Percentiles rank a stretch among this genome's conserved stretches.
These are phyloP conservation scores for Calameuta pallipes DNA, from an alignment of 2,888 invertebrate species.

Conservation along the genomic window DNA sequence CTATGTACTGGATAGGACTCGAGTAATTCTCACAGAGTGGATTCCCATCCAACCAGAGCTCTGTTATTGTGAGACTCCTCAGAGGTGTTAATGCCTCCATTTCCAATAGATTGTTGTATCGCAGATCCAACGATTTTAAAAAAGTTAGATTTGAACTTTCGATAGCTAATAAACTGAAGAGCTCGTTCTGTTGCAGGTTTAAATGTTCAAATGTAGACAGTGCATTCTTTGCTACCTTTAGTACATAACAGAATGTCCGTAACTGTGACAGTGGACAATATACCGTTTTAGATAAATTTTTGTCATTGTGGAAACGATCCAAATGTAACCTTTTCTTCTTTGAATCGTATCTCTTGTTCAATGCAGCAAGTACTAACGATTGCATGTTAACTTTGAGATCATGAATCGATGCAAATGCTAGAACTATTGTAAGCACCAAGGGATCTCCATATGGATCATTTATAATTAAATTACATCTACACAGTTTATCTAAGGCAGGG, in stretches of 20 bases:
- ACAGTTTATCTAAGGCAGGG: slow-evolving; percentile 67
- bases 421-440: slow-evolving; percentile 59
- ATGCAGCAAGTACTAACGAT: slow-evolving; percentile 60
- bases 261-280: slow-evolving; percentile 67
- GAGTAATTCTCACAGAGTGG: slow-evolving; percentile 76
- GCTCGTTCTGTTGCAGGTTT: slow-evolving; percentile 50
- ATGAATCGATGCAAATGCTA: slow-evolving; percentile 65
- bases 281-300: slow-evolving; percentile 57
- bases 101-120: slow-evolving; percentile 55
- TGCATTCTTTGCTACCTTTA: slow-evolving; percentile 55
- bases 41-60: slow-evolving; percentile 76
- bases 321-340: slow-evolving; percentile 60
- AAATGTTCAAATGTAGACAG: slow-evolving; percentile 46
- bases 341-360: slow-evolving; percentile 61
- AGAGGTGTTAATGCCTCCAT: slow-evolving; percentile 54
- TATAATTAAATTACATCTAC: slow-evolving; percentile 64
- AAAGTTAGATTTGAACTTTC: slow-evolving; percentile 37
- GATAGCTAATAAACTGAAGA: slow-evolving; percentile 41
- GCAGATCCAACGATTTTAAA: slow-evolving; percentile 53
- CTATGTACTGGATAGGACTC: slow-evolving; percentile 72
- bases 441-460: slow-evolving; percentile 47
- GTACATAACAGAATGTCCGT: slow-evolving; percentile 66
- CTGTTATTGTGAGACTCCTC: slow-evolving; percentile 64
- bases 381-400: slow-evolving; percentile 67
- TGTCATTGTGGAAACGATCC: slow-evolving; percentile 66